phyloP scores from a whole-genome alignment of 2,113 vertebrate genomes.

The Psammodynastes pulverulentus region DNA sequence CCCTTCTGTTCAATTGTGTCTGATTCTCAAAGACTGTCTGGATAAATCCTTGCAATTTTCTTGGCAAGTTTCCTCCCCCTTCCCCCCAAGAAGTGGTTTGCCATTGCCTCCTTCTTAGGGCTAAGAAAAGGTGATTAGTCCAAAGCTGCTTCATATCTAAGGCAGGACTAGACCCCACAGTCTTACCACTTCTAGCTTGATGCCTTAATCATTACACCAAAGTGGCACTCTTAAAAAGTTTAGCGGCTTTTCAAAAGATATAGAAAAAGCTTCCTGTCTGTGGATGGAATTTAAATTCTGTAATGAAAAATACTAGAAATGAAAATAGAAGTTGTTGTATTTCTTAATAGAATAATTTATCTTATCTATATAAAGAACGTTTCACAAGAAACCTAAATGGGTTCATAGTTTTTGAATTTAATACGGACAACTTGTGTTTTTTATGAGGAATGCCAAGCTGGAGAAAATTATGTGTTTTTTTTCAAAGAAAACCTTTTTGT shows the following conservation, averaged over 20 bases:
- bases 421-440: slow-evolving; percentile 18
- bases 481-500: background rate
- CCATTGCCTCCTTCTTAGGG: background rate
- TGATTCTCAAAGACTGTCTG: background rate
- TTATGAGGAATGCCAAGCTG: slow-evolving; percentile 11
- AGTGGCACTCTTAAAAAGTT: background rate
- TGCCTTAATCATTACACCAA: background rate
- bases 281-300: background rate
- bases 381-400: background rate
- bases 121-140: background rate
- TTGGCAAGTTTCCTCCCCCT: background rate
- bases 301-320: background rate
- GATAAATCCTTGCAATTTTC: background rate
- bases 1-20: background rate
- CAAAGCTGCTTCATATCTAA: background rate
- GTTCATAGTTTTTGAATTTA: slow-evolving; percentile 10
- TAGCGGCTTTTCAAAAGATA: background rate
- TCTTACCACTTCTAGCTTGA: background rate
- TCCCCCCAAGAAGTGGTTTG: background rate
- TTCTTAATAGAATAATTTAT: background rate
- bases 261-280: background rate
- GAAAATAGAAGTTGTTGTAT: background rate
- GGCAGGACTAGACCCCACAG: background rate
- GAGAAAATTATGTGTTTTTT: slow-evolving; percentile 22
- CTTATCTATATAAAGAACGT: background rate